Conservation (phyloP, 2,113 vertebrate genomes). For the Alaudala cheleensis region DNA sequence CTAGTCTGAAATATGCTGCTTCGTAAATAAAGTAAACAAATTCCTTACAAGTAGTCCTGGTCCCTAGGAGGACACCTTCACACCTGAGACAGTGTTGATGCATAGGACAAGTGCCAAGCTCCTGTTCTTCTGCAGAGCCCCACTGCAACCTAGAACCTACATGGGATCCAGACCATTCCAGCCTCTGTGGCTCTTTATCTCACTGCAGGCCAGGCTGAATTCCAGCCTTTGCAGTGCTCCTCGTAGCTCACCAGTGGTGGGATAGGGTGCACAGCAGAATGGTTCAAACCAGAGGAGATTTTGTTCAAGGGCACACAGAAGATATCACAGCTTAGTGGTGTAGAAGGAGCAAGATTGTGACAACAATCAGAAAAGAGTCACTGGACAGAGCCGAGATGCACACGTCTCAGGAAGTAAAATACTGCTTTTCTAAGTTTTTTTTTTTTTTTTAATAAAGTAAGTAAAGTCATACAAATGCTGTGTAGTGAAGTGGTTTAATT, state of each 20-base stretch:
- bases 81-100: background rate
- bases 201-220: background rate
- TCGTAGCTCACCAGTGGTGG: background rate
- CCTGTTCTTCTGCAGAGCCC: accelerated
- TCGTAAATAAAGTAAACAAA: background rate
- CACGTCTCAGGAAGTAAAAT: constrained; percentile 14
- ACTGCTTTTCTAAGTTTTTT: background rate
- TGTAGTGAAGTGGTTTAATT: background rate
- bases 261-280: background rate
- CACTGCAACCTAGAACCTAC: accelerated
- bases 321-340: background rate
- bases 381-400: background rate
- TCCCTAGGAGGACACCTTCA: background rate
- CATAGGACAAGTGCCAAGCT: background rate
- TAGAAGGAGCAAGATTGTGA: background rate
- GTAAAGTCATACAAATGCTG: background rate
- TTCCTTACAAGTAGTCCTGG: background rate
- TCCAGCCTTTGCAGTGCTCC: background rate
- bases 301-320: background rate
- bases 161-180: background rate
- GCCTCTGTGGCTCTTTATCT: background rate
- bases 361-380: background rate
- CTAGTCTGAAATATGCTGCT: background rate
- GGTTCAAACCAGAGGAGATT: background rate
- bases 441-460: background rate